Evolutionary conservation across 2,797 vertebrate species (phyloP), one percentile per base, ranked within the genome.

Genomic region (Catamblyrhynchus diadema): DNA sequence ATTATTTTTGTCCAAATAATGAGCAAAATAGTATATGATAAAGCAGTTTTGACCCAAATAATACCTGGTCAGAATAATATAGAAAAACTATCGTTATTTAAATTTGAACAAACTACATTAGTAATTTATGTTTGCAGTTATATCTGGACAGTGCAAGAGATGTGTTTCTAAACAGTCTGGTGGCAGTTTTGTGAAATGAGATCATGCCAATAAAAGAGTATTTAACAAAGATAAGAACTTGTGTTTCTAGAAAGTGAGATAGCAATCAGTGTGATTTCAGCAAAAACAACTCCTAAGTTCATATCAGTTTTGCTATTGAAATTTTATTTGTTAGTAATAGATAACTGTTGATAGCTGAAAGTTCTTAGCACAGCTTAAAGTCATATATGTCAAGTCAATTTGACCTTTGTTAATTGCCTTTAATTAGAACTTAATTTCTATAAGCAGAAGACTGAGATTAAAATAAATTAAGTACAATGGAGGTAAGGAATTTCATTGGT

Each of bases 181-280:
- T 57, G 48, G 6, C 39, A 37, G 44, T 80, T 91, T 62, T 81
- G 32, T 56, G 12, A 80, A 59, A 78, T 61, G 37, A 82, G 16
- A 41, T 89, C 70, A 69, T 62, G 64, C 48, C 78, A 82, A 30
- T 70, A 90, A 73, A 70, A 62, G 56, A 81, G 27, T 77, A 73
- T 94, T 95, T 95, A 93, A 71, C 72, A 87, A 56, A 86, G 70
- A 78, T 92, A 88, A 93, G 74, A 94, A 37, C 22, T 64, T 65
- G 16, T 54, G 39, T 70, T 48, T 88, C 57, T 93, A 83, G 47
- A 48, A 59, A 45, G 48, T 17, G 56, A 79, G 81, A 88, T 24
- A 91, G 28, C 48, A 75, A 72, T 73, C 28, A 79, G 51, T 44
- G 44, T 81, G 51, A 80, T 75, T 94, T 97, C 92, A 96, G 87